These are phyloP conservation scores for Rhodinocichla rosea DNA, from an alignment of 2,113 vertebrate species.

Conservation along the genomic window DNA sequence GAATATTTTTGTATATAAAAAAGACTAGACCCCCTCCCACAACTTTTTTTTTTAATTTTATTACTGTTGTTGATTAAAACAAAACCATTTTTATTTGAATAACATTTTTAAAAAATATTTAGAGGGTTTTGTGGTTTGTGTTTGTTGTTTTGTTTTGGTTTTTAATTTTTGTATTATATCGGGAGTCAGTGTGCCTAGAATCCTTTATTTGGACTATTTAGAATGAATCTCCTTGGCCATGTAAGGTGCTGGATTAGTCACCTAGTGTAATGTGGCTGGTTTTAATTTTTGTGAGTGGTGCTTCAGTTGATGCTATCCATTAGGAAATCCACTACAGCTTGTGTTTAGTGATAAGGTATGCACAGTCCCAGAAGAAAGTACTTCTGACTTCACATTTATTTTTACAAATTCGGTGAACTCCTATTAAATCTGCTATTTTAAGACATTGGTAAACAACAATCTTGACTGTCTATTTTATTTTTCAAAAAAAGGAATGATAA, in stretches of 20 bases:
- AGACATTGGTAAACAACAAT: not conserved
- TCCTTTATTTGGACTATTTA: not conserved
- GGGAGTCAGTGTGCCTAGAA: not conserved
- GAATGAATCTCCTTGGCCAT: not conserved
- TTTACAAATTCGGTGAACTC: not conserved
- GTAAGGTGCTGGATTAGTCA: not conserved
- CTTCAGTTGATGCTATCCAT: not conserved
- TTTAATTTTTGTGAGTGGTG: not conserved
- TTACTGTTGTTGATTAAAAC: not conserved
- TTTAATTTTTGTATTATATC: not conserved
- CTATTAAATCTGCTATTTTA: not conserved
- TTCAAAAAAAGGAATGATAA: not conserved
- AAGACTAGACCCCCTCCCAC: accelerated
- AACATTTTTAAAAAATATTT: not conserved
- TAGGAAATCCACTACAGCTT: not conserved
- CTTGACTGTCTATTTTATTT: not conserved
- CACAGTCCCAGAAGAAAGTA: not conserved
- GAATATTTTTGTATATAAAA: not conserved
- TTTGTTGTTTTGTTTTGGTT: not conserved
- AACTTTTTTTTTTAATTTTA: not conserved
- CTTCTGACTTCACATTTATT: not conserved
- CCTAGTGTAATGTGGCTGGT: not conserved
- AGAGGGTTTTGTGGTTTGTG: not conserved
- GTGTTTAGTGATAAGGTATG: not conserved
- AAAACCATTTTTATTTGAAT: not conserved